phyloP scores from a whole-genome alignment of 2,113 vertebrate genomes.

The Vireo altiloquus region DNA sequence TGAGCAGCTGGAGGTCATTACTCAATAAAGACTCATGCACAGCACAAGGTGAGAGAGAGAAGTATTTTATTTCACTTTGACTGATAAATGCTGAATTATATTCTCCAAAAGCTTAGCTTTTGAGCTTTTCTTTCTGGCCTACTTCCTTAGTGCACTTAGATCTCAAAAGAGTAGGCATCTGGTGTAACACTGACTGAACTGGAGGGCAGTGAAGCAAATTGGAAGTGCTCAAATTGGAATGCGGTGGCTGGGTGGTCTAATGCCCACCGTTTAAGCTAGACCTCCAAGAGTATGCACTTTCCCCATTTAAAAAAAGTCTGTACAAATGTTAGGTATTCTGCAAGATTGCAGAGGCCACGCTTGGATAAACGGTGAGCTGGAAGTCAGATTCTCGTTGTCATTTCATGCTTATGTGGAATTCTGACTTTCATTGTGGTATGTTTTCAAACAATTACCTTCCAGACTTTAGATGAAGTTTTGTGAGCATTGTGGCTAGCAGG shows the following conservation, averaged over 20 bases:
- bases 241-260: neutral
- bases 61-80: neutral
- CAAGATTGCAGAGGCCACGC: neutral
- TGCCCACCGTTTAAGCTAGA: neutral
- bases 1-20: neutral
- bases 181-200: neutral
- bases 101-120: neutral
- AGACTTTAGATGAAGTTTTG: neutral
- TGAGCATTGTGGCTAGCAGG: neutral
- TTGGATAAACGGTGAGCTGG: neutral
- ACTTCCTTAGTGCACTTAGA: neutral
- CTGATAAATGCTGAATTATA: neutral
- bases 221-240: neutral
- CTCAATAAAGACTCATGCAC: neutral
- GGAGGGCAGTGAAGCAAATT: neutral
- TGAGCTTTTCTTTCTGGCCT: neutral
- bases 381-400: neutral
- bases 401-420: neutral
- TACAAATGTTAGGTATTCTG: neutral
- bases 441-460: neutral
- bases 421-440: neutral
- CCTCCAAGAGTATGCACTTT: neutral
- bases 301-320: neutral
- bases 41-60: neutral
- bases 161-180: neutral